Percentiles rank a stretch among this genome's conserved stretches.
These are phyloP conservation scores for Nymphalis polychloros DNA, from an alignment of 2,888 invertebrate species.

Conservation along the genomic window DNA sequence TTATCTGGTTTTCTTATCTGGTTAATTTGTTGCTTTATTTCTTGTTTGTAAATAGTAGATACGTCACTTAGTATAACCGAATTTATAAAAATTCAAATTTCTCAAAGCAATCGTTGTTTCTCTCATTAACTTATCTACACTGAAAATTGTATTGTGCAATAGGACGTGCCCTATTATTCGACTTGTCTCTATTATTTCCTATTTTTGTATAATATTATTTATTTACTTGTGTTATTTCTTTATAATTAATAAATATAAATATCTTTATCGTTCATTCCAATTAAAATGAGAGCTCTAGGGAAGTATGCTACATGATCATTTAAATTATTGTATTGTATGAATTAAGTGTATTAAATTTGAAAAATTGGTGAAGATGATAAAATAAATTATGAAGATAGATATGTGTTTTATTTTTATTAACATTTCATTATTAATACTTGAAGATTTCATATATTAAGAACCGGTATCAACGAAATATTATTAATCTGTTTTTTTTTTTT, in stretches of 20 bases:
- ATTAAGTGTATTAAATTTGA: conserved; percentile 79
- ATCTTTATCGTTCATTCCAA: conserved; percentile 81
- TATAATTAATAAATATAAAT: conserved; percentile 73
- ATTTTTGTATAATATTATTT: conserved; percentile 68
- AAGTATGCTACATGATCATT: conserved; percentile 77
- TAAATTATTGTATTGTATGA: conserved; percentile 81
- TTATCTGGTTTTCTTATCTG: conserved; percentile 55
- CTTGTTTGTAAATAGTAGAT: conserved; percentile 75
- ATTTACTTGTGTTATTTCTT: conserved; percentile 78
- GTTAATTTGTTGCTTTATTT: conserved; percentile 76
- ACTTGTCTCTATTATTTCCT: conserved; percentile 50
- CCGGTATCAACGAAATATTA: too few species aligned
- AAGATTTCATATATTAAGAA: too few species aligned
- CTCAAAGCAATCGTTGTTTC: conserved; percentile 47
- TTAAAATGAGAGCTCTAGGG: conserved; percentile 78
- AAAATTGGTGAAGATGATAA: conserved; percentile 80
- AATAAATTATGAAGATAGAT: conserved; percentile 77
- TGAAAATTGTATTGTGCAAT: conserved; percentile 69
- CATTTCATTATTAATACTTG: background rate
- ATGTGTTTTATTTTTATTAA: conserved; percentile 48
- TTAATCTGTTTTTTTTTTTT: too few species aligned
- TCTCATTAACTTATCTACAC: conserved; percentile 45
- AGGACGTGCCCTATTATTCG: conserved; percentile 68
- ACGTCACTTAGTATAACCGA: conserved; percentile 56
- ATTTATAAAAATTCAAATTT: conserved; percentile 61